A percentile compares a stretch with the other conserved stretches of the same genome.
Conservation (phyloP, 2,113 vertebrate species). For the Edolisoma coerulescens region DNA sequence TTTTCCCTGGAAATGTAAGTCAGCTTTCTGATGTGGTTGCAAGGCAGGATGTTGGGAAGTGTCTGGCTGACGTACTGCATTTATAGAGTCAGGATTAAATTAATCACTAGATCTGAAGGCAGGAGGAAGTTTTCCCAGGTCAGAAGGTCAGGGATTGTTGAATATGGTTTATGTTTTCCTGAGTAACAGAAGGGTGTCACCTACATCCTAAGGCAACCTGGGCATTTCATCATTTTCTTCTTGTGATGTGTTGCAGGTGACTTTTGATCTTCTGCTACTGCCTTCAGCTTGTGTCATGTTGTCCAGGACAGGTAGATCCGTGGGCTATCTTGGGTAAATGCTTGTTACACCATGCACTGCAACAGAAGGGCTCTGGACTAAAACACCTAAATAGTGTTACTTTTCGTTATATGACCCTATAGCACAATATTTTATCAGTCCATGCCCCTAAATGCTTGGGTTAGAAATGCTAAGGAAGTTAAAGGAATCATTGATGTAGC, state of each 20-base stretch:
- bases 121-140: background rate
- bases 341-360: background rate
- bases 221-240: background rate
- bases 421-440: background rate
- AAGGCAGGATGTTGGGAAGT: background rate
- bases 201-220: background rate
- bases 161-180: background rate
- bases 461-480: background rate
- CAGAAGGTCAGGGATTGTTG: background rate
- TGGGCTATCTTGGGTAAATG: background rate
- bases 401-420: background rate
- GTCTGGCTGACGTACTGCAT: background rate
- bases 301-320: background rate
- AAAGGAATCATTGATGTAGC: background rate
- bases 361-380: background rate
- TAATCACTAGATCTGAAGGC: background rate
- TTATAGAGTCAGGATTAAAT: conserved; percentile 18
- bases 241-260: background rate
- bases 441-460: background rate
- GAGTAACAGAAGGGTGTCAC: background rate
- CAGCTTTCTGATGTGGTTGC: conserved; percentile 26
- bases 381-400: background rate
- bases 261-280: background rate
- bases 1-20: background rate
- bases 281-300: background rate